Evolutionary conservation across 2,888 invertebrate species (phyloP), one percentile per base, ranked within the genome.

Genomic region (Camptogramma bilineatum): DNA sequence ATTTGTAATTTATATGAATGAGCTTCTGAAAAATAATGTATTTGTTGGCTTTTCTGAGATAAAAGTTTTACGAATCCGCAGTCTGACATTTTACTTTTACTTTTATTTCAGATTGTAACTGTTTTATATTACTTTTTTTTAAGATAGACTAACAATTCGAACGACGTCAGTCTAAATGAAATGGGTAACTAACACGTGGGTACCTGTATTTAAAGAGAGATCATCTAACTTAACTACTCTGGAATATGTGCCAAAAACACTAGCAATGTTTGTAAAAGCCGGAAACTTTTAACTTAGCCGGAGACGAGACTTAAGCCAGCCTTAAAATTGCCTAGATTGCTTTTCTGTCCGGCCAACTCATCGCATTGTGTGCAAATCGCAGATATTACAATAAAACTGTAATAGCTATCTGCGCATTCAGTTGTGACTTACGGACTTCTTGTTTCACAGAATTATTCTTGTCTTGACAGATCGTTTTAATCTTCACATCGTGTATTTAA

Each of bases 301-400:
- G 61, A 65, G 4, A 50, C 31, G 10, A 19, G 9, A n/a, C 28
- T 39, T 24, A 18, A 48, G 39, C 56, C 62, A 52, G 61, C 57
- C 59, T 19, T 10, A 62, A 74, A 76, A 76, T 72, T 68, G 69
- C 61, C 69, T 66, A 63, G 72, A 72, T 70, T 69, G 71, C 67
- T 68, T 65, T 66, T 68, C 61, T 68, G 66, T 71, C 66, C 64
- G 67, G 66, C 71, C 70, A 71, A 63, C 66, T 62, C 68, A 64
- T 64, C 64, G 72, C 66, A 74, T 76, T 77, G 77, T 77, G 74
- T 76, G 76, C 74, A 75, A 75, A 77, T 76, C 70, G 64, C 46
- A 63, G 68, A 64, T 71, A 71, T 66, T 62, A 65, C 68, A 66
- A 72, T 67, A 66, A 68, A 70, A 52, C 62, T 63, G 28, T 46